A percentile compares a stretch with the other conserved stretches of the same genome.
Conservation (phyloP, 92 coral and sea anemone genomes). For the Virgularia gustaviana region DNA sequence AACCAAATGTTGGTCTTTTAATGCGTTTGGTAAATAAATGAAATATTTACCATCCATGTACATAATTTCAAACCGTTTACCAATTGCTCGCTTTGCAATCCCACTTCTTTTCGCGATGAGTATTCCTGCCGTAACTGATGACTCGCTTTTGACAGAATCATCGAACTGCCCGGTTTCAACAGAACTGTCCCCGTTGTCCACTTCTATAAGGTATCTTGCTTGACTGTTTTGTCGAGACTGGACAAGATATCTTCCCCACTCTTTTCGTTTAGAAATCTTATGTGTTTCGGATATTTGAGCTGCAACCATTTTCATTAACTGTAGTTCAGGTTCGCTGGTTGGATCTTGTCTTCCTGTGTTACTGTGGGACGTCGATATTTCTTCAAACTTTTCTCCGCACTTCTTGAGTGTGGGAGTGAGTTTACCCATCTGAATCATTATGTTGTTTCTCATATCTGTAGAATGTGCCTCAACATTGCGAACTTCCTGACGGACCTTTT, state of each 20-base stretch:
- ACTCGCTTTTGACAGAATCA: conserved; percentile 1
- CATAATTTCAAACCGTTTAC: conserved; percentile 41
- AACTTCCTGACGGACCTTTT: too few species aligned
- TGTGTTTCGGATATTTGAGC: too few species aligned
- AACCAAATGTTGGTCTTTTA: conserved; percentile 40
- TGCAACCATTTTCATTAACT: too few species aligned
- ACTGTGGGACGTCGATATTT: conserved; percentile 22
- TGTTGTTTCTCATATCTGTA: too few species aligned
- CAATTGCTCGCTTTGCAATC: conserved; percentile 34
- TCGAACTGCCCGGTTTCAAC: conserved; percentile 47
- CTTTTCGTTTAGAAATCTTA: too few species aligned
- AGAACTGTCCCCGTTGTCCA: conserved; percentile 19
- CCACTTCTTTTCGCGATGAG: conserved; percentile 53
- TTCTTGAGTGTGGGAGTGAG: too few species aligned
- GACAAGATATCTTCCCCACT: too few species aligned
- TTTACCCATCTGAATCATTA: too few species aligned
- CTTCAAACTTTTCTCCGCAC: too few species aligned
- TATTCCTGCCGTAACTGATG: conserved; percentile 50
- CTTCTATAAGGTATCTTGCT: conserved; percentile 62
- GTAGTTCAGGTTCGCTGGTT: conserved; percentile 43
- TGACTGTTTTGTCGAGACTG: too few species aligned
- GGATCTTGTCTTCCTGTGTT: conserved; percentile 45
- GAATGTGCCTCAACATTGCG: too few species aligned
- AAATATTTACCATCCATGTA: conserved; percentile 33
- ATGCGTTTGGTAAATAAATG: conserved; percentile 61